Evolutionary conservation across 1,140 invertebrate species (phyloP).

Genomic region (Notospermus geniculatus): DNA sequence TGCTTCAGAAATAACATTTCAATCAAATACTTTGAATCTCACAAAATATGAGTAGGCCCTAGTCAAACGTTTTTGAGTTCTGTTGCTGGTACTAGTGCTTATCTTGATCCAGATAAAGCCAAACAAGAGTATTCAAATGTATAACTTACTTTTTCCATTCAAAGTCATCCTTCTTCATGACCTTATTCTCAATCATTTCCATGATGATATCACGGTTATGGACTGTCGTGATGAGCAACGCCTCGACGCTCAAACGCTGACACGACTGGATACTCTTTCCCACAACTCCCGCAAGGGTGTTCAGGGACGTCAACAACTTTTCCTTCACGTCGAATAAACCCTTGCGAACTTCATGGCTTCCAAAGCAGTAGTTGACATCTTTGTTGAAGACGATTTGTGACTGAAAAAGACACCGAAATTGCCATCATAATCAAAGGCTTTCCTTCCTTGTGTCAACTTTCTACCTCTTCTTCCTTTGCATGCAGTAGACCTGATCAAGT

Average conservation of each 20-base stretch:
- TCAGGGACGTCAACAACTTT: constrained; percentile 39
- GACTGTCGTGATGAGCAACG: constrained; percentile 83
- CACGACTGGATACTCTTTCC: constrained; percentile 33
- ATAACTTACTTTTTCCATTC: constrained; percentile 51
- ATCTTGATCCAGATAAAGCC: no score
- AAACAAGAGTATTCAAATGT: no score
- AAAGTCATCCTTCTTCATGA: constrained; percentile 49
- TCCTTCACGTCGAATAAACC: constrained; percentile 35
- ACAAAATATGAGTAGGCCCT: no score
- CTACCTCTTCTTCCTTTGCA: no score
- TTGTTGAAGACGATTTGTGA: constrained; percentile 55
- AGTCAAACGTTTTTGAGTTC: no score
- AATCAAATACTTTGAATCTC: no score
- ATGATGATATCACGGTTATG: constrained; percentile 78
- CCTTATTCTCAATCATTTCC: constrained; percentile 65
- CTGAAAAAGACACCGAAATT: constrained; percentile 39
- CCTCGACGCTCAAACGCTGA: constrained; percentile 63
- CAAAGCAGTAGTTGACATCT: constrained; percentile 41
- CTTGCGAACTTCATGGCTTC: constrained; percentile 21
- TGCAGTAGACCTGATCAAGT: no score
- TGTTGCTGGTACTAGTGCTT: no score
- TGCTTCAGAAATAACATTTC: no score
- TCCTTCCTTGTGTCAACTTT: not conserved
- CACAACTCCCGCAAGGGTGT: constrained; percentile 43
- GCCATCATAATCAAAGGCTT: constrained; percentile 20